Evolutionary conservation across 1,140 invertebrate genomes (phyloP), one percentile per base, ranked within the genome.

Genomic region (Apis cerana): DNA sequence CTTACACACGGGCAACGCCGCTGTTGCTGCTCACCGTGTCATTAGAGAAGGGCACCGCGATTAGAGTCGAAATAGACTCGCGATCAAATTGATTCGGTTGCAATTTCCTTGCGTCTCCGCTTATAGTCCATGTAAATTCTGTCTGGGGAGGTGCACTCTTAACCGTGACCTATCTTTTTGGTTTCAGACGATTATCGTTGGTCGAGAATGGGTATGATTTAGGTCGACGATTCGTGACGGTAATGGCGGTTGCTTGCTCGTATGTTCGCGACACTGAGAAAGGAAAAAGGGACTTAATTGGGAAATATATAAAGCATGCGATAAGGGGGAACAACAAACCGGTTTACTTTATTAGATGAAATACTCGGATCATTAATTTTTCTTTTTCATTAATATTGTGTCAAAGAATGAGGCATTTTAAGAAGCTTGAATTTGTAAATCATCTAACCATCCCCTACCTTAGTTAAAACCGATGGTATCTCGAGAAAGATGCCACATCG

Each of bases 21-120:
- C 21, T 56, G 69, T 74, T 33, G 33, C 65, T 70, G 27, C 80
- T 2, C 33, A 33, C 33, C 3, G 33, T 64, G 79, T 52, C 74
- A 86, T 86, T 86, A 82, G 69, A 75, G 64, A 17, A 58, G 68
- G 62, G 56, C 70, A 68, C 64, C 59, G 64, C 85, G 75, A 83
- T 83, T 80, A 80, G 50, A 65, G 59, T 80, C 50, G 78, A 75
- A 80, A 80, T 80, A 80, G 68, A 65, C 70, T 43, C 61, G 78
- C 70, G 64, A 83, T 81, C 75, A 75, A 83, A 75, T 77, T 75
- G 64, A 80, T 65, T 83, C 67, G 58, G n/a, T 19, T 21, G 33
- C 71, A 75, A 86, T 85, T 80, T 61, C 33, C 33, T 27, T 1
- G 27, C 27, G 27, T 27, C 27, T n/a, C n/a, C n/a, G n/a, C n/a